Conservation (phyloP, 2,113 vertebrate genomes). For the Pituophis catenifer region DNA sequence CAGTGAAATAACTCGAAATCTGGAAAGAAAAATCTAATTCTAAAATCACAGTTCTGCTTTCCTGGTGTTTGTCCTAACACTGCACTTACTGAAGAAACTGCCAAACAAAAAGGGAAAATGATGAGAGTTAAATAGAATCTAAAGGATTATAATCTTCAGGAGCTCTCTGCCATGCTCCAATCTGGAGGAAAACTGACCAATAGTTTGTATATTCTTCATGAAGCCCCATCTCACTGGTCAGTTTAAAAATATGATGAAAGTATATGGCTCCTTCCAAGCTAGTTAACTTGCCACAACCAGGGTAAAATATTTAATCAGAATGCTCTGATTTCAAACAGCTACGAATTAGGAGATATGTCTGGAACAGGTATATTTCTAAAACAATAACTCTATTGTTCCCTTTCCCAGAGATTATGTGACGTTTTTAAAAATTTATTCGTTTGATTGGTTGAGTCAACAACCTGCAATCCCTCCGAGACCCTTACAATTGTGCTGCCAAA, state of each 20-base stretch:
- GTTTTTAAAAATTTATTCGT: background rate
- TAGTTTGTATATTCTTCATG: background rate
- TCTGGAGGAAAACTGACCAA: background rate
- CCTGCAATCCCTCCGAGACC: background rate
- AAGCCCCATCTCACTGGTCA: background rate
- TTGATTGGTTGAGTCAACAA: background rate
- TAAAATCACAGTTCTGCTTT: background rate
- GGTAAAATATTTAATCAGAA: background rate
- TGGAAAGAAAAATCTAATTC: background rate
- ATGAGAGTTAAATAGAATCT: background rate
- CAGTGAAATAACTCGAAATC: background rate
- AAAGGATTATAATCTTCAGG: background rate
- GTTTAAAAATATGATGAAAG: background rate
- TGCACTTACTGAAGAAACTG: background rate
- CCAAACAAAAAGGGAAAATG: background rate
- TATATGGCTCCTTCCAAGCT: background rate
- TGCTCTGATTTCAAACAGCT: background rate
- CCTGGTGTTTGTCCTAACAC: background rate
- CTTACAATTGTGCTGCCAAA: background rate
- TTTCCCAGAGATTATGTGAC: background rate
- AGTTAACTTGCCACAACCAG: background rate
- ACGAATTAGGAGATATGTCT: background rate
- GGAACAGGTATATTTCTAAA: background rate
- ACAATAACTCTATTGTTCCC: background rate
- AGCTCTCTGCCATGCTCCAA: background rate